phyloP scores from a whole-genome alignment of 2,113 vertebrate species.

The Spea bombifrons region DNA sequence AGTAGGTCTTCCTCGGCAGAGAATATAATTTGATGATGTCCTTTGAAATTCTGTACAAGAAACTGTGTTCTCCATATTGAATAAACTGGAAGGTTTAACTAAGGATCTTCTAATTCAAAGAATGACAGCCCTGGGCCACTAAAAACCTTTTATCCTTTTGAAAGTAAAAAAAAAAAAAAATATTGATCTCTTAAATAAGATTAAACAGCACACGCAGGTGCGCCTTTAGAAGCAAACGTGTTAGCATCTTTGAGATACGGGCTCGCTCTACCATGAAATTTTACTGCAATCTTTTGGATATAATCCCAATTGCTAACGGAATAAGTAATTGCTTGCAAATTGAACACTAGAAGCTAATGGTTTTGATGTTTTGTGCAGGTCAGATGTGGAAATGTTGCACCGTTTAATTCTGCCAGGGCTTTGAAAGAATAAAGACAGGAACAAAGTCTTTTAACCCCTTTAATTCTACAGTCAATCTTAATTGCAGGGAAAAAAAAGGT shows the following conservation, averaged over 20 bases:
- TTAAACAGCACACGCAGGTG: slow-evolving; percentile 47
- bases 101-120: slow-evolving; percentile 37
- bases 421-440: slow-evolving; percentile 1
- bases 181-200: slow-evolving; percentile 48
- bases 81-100: slow-evolving; percentile 38
- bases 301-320: slow-evolving; percentile 48
- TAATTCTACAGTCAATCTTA: slow-evolving; percentile 3
- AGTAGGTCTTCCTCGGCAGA: too few relatives aligned
- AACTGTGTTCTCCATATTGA: slow-evolving; percentile 29
- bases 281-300: slow-evolving; percentile 44
- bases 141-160: slow-evolving; percentile 45
- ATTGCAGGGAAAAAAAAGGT: background rate
- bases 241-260: slow-evolving; percentile 30
- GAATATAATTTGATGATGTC: too few relatives aligned
- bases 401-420: slow-evolving; percentile 26
- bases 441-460: background rate
- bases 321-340: slow-evolving; percentile 48
- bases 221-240: slow-evolving; percentile 35
- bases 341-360: slow-evolving; percentile 41
- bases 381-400: slow-evolving; percentile 33
- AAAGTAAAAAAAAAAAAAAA: slow-evolving; percentile 39
- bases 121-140: slow-evolving; percentile 41
- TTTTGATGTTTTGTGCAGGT: slow-evolving; percentile 46
- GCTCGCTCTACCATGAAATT: slow-evolving; percentile 37
- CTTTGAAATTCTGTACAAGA: slow-evolving; percentile 28